Evolutionary conservation across 1,140 invertebrate genomes (phyloP).

Genomic region (Harpegnathos saltator): DNA sequence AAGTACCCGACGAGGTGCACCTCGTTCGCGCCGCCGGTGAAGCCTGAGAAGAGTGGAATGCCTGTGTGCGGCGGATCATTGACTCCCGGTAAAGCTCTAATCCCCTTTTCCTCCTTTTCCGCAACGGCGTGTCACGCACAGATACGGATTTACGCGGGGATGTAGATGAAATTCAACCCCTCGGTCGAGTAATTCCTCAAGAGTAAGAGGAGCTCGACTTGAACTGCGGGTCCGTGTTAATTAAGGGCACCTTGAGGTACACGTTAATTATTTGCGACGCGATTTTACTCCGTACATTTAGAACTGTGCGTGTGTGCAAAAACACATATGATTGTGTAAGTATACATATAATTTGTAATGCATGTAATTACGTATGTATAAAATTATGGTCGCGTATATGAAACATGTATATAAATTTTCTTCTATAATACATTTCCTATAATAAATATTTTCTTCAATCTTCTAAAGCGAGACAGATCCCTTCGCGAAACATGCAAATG

Average conservation of each 20-base stretch:
- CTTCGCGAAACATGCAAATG: not conserved
- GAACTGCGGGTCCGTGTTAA: no score
- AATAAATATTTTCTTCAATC: not conserved
- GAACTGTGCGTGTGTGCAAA: no score
- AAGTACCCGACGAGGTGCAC: conserved; percentile 32
- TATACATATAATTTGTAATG: no score
- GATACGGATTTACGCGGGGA: not conserved
- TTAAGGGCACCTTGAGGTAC: no score
- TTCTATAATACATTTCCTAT: no score
- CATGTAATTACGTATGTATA: not conserved
- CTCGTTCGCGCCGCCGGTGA: conserved; percentile 21
- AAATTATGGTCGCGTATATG: not conserved
- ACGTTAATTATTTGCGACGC: no score
- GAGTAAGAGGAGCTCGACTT: no score
- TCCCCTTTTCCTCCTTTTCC: conserved; percentile 45
- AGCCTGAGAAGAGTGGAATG: conserved; percentile 56
- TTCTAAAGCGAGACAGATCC: not conserved
- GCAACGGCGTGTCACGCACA: conserved; percentile 28
- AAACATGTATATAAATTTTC: not conserved
- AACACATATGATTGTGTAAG: no score
- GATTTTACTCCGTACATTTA: no score
- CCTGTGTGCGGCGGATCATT: conserved; percentile 44
- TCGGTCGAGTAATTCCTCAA: no score
- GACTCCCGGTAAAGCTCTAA: conserved; percentile 54
- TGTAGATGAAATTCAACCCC: no score